phyloP scores from a whole-genome alignment of 2,113 vertebrate species.

The Syrrhaptes paradoxus region DNA sequence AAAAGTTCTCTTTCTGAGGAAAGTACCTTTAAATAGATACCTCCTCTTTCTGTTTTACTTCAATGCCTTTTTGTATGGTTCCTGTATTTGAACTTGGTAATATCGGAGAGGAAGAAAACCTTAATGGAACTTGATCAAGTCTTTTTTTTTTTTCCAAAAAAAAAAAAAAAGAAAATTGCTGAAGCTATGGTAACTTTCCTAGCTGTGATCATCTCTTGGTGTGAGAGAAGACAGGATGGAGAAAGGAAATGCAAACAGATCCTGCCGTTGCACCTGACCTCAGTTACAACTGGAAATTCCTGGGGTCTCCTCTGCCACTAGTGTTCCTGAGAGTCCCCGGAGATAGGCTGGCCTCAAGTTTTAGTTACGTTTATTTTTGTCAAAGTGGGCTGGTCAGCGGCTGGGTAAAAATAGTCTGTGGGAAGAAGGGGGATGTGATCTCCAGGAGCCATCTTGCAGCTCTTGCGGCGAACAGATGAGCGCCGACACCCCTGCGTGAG shows the following conservation, averaged over 20 bases:
- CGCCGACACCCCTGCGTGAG: fast-evolving
- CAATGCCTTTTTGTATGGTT: neutral
- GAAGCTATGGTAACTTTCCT: neutral
- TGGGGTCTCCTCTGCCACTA: neutral
- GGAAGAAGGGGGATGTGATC: neutral
- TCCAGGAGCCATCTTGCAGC: neutral
- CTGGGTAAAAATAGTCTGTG: constrained; percentile 28
- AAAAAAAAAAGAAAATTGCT: neutral
- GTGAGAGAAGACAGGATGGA: neutral
- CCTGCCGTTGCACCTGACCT: neutral
- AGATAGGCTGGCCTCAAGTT: neutral
- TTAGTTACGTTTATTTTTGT: constrained; percentile 5
- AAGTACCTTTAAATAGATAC: neutral
- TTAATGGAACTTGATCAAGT: neutral
- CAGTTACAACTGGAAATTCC: neutral
- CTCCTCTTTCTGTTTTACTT: neutral
- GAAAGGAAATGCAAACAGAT: neutral
- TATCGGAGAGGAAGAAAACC: neutral
- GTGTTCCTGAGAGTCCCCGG: neutral
- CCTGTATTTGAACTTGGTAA: neutral
- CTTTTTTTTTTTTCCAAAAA: neutral
- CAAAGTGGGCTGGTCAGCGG: neutral
- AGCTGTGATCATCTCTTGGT: neutral
- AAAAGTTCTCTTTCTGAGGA: neutral
- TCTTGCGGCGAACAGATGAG: fast-evolving